A percentile compares a stretch with the other conserved stretches of the same genome.
These are phyloP conservation scores for Popillia japonica DNA, from an alignment of 1,140 invertebrate species.

Conservation along the genomic window DNA sequence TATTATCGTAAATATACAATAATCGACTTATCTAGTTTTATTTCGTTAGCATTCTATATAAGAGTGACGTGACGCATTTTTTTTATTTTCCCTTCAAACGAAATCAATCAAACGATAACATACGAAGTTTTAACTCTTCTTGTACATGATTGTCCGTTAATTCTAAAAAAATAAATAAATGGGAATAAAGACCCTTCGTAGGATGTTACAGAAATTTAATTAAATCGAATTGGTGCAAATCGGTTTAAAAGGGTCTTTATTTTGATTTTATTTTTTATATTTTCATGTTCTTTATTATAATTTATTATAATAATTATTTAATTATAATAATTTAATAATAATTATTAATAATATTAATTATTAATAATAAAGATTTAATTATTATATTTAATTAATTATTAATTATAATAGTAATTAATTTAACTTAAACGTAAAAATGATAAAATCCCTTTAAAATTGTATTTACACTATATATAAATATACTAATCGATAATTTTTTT, in stretches of 20 bases:
- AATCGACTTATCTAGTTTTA: background rate
- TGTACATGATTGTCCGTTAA: constrained; percentile 38
- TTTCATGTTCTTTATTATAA: background rate
- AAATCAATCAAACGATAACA: background rate
- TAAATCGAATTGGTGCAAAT: constrained; percentile 29
- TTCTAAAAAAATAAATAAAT: constrained; percentile 33
- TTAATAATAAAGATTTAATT: no score
- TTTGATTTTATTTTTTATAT: background rate
- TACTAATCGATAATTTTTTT: constrained; percentile 37
- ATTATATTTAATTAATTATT: no score
- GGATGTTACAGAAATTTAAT: no score
- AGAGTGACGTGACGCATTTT: background rate
- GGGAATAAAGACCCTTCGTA: constrained; percentile 32
- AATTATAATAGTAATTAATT: no score
- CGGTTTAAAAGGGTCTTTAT: constrained; percentile 41
- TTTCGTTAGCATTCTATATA: background rate
- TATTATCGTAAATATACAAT: constrained; percentile 20
- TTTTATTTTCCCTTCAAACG: no score
- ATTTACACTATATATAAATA: constrained; percentile 45
- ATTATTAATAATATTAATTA: no score
- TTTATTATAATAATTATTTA: no score
- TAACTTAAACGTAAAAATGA: no score
- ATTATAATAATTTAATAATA: no score
- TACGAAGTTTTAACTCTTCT: constrained; percentile 14
- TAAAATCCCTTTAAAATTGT: no score